These are phyloP conservation scores for Sphecodes monilicornis DNA, from an alignment of 2,888 invertebrate genomes.

Conservation along the genomic window DNA sequence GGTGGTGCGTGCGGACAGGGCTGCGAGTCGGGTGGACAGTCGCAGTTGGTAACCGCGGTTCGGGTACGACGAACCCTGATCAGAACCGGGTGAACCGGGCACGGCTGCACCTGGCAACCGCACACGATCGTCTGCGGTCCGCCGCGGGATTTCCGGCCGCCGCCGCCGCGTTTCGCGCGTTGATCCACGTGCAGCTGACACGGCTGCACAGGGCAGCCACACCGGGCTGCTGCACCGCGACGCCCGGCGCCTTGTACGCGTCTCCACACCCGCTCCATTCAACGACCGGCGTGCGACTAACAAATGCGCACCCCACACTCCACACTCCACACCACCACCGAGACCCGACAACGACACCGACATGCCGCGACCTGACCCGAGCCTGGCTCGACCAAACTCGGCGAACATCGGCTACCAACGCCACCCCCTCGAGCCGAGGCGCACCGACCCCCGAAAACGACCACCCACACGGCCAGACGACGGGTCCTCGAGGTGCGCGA, in stretches of 20 bases:
- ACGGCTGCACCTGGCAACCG: constrained; percentile 81
- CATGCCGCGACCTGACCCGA: constrained; percentile 45
- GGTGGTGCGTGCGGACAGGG: constrained; percentile 78
- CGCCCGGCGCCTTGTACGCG: constrained; percentile 82
- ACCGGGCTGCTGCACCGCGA: constrained; percentile 77
- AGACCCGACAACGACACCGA: not conserved
- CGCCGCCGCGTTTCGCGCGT: constrained; percentile 77
- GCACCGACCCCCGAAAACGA: not conserved
- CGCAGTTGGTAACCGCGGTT: constrained; percentile 76
- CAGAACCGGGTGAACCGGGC: constrained; percentile 82
- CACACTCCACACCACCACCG: constrained; percentile 66
- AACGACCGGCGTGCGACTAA: constrained; percentile 82
- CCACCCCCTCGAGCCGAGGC: not conserved
- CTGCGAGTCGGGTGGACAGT: constrained; percentile 79
- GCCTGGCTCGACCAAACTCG: not conserved
- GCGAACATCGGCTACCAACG: constrained; percentile 27
- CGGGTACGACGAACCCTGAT: constrained; percentile 80
- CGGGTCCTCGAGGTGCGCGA: constrained; percentile 24
- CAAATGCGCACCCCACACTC: constrained; percentile 64
- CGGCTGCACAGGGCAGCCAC: constrained; percentile 80
- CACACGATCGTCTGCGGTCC: constrained; percentile 82
- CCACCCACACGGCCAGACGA: not conserved
- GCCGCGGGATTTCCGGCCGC: constrained; percentile 77
- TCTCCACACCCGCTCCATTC: constrained; percentile 84
- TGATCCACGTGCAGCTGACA: constrained; percentile 83